Percentiles rank a stretch among this genome's conserved stretches.
phyloP scores from a whole-genome alignment of 2,113 vertebrate species.

The Baryphthengus martii region DNA sequence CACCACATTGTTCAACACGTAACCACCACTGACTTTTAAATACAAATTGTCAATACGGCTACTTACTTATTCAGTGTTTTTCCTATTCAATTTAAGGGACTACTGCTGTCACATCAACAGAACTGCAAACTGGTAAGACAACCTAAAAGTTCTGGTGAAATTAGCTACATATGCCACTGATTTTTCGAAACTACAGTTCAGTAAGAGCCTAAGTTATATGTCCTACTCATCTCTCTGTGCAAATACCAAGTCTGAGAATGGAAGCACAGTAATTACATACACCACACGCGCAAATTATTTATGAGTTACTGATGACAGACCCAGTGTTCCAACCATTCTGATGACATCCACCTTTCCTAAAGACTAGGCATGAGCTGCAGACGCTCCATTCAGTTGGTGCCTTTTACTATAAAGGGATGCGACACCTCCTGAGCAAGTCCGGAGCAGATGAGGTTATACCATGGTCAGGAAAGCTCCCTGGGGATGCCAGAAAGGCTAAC shows the following conservation, averaged over 20 bases:
- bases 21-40: background rate
- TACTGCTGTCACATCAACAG: background rate
- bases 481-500: conserved; percentile 51
- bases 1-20: background rate
- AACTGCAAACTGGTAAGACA: background rate
- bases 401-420: background rate
- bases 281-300: background rate
- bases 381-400: background rate
- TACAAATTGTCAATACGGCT: background rate
- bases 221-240: background rate
- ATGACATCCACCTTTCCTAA: background rate
- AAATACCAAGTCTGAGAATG: background rate
- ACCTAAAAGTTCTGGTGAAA: background rate
- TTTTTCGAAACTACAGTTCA: background rate
- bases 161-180: background rate
- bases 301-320: background rate
- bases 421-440: background rate
- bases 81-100: background rate
- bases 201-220: rapidly evolving
- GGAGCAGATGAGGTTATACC: conserved; percentile 53
- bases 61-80: background rate
- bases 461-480: conserved; percentile 61
- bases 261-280: background rate
- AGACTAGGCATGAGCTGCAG: background rate
- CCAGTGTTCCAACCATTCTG: background rate